Evolutionary conservation across 2,797 vertebrate species (phyloP).

Genomic region (Danio albolineatus): DNA sequence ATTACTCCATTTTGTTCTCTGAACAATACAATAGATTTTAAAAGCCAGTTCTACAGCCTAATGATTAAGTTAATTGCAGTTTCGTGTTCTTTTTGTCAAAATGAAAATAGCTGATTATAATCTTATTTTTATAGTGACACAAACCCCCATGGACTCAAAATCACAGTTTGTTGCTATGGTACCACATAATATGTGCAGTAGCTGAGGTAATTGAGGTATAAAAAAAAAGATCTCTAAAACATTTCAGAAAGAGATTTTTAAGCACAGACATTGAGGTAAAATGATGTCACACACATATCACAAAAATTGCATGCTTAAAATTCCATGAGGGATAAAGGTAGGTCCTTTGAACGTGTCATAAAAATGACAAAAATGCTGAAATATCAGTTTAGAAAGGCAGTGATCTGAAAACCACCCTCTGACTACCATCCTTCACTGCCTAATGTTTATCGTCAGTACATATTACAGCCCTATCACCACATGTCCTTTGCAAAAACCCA

Average conservation of each 20-base stretch:
- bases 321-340: background rate
- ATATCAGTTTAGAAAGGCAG: background rate
- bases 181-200: background rate
- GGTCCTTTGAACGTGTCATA: background rate
- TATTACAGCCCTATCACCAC: background rate
- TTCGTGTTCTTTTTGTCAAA: background rate
- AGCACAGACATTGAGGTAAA: background rate
- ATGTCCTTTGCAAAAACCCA: background rate
- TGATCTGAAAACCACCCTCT: background rate
- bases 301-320: background rate
- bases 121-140: background rate
- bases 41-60: background rate
- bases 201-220: conserved; percentile 5
- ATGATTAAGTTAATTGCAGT: background rate
- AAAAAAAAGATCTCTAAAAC: too few relatives aligned
- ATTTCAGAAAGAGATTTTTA: background rate
- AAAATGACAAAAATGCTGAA: background rate
- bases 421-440: too few relatives aligned
- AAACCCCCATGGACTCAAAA: background rate
- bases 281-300: background rate
- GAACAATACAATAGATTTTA: background rate
- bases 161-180: background rate
- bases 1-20: background rate
- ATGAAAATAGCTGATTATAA: background rate
- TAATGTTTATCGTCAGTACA: background rate